phyloP scores from a whole-genome alignment of 2,888 invertebrate genomes.

The Bruchidius siliquastri region DNA sequence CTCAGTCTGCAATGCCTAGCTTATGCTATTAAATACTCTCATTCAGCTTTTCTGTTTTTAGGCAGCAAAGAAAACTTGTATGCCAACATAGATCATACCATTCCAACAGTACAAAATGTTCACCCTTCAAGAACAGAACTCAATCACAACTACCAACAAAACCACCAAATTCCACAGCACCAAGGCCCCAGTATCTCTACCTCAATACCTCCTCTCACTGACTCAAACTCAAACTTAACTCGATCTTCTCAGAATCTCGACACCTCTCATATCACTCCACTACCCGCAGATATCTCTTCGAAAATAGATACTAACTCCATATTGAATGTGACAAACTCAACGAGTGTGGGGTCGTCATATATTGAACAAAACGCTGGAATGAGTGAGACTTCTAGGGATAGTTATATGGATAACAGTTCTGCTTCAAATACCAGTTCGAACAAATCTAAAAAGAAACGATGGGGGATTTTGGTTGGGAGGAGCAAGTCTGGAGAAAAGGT shows the following conservation, averaged over 20 bases:
- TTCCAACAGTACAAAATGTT: background rate
- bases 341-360: background rate
- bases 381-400: background rate
- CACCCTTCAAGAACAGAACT: slow-evolving; percentile 1
- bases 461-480: slow-evolving; percentile 65
- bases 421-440: slow-evolving; percentile 28
- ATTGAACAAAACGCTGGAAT: background rate
- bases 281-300: slow-evolving; percentile 14
- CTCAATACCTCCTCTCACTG: slow-evolving; percentile 21
- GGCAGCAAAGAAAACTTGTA: slow-evolving; percentile 42
- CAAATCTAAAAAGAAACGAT: slow-evolving; percentile 55
- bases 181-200: slow-evolving; percentile 18
- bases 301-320: background rate
- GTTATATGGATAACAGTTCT: slow-evolving; percentile 9
- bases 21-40: background rate
- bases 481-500: slow-evolving; percentile 56
- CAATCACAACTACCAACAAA: background rate
- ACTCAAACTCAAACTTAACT: slow-evolving; percentile 21
- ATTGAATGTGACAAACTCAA: background rate
- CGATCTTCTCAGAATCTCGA: slow-evolving; percentile 19
- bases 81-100: slow-evolving; percentile 35
- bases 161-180: slow-evolving; percentile 11
- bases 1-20: too few relatives aligned
- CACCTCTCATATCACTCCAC: slow-evolving; percentile 7
- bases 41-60: slow-evolving; percentile 5